Conservation (phyloP, 2,797 vertebrate genomes). For the Lithobates sylvaticus region DNA sequence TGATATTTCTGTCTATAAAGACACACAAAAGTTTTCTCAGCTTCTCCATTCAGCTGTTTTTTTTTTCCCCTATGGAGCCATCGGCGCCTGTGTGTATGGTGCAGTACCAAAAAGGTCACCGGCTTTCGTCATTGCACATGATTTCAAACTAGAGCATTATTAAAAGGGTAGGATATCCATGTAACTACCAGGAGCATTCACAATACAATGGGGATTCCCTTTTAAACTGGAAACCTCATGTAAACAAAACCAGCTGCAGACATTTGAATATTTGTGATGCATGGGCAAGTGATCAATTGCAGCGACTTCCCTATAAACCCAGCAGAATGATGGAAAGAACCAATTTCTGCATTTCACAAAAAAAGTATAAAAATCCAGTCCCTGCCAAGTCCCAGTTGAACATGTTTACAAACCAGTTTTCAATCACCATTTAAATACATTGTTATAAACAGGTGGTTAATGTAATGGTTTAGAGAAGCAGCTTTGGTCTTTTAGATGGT, state of each 20-base stretch:
- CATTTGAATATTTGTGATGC: neutral
- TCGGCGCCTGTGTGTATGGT: neutral
- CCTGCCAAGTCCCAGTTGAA: neutral
- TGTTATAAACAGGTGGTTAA: neutral
- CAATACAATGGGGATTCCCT: neutral
- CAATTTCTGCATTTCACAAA: neutral
- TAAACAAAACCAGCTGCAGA: neutral
- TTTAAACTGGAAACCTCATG: neutral
- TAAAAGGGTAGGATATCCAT: neutral
- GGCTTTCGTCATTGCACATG: neutral
- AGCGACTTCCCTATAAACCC: neutral
- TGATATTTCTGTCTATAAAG: too few species aligned
- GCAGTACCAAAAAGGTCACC: too few species aligned
- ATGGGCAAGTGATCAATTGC: neutral
- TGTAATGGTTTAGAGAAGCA: neutral
- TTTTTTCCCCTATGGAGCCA: too few species aligned
- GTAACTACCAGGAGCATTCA: too few species aligned
- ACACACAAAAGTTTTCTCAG: too few species aligned
- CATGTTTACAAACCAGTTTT: neutral
- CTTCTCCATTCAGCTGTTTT: too few species aligned
- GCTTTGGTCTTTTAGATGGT: neutral
- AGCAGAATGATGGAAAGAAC: neutral
- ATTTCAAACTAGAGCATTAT: neutral
- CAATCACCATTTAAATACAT: constrained; percentile 24
- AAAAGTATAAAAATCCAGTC: neutral